Evolutionary conservation across 2,113 vertebrate species (phyloP).

Genomic region (Cyprinodon variegatus): DNA sequence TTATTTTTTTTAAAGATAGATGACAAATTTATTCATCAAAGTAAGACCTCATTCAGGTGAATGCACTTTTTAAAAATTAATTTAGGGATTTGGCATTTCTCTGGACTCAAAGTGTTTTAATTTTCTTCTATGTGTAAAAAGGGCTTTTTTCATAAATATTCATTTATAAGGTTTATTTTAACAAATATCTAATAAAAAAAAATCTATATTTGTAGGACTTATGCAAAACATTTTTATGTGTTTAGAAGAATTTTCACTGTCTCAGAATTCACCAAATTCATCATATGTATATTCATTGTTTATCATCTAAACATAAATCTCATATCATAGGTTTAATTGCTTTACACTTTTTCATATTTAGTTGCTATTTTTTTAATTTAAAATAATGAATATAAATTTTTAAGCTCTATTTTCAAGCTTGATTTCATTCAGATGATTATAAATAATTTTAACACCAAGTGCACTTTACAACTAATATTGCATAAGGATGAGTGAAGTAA

Average conservation of each 20-base stretch:
- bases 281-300: neutral
- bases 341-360: neutral
- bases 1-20: neutral
- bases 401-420: neutral
- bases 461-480: slow-evolving; percentile 4
- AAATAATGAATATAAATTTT: neutral
- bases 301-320: slow-evolving; percentile 1
- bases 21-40: neutral
- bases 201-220: neutral
- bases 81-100: neutral
- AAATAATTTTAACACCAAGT: slow-evolving; percentile 5
- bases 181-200: neutral
- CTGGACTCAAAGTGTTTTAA: neutral
- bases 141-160: slow-evolving; percentile 2
- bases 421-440: neutral
- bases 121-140: neutral
- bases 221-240: neutral
- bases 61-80: neutral
- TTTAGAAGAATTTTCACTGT: neutral
- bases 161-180: slow-evolving; percentile 22
- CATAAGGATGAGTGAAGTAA: slow-evolving; percentile 1
- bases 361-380: neutral
- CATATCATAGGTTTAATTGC: neutral
- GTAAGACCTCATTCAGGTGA: neutral
- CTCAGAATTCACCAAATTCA: neutral